Percentiles rank a stretch among this genome's conserved stretches.
Evolutionary conservation across 2,113 vertebrate species (phyloP).

Genomic region (Falco punctatus): DNA sequence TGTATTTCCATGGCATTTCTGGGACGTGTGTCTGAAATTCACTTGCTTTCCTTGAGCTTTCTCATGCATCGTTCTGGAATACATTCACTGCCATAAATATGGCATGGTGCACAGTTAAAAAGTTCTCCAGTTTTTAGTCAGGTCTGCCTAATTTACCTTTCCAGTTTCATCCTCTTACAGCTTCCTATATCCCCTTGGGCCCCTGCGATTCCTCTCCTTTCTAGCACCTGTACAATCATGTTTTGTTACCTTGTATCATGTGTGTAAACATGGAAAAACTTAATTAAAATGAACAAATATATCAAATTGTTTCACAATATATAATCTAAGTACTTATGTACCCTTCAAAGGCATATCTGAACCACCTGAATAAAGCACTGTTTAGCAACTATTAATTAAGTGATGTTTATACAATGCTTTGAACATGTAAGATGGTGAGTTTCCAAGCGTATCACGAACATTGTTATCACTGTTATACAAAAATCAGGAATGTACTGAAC

Average conservation of each 20-base stretch:
- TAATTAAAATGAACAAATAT: conserved; percentile 26
- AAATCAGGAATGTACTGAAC: conserved; percentile 22
- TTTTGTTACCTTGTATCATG: neutral
- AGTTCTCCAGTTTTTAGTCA: neutral
- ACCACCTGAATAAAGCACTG: neutral
- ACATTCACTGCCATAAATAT: neutral
- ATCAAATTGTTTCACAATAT: conserved; percentile 30
- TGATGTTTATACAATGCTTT: conserved; percentile 39
- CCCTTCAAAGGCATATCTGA: conserved; percentile 10
- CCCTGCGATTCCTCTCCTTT: neutral
- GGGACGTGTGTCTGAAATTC: neutral
- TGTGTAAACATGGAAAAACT: neutral
- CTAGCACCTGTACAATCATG: neutral
- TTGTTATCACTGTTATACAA: neutral
- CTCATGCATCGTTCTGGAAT: neutral
- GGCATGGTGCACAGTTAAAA: neutral
- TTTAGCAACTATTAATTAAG: conserved; percentile 43
- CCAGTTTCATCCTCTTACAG: neutral
- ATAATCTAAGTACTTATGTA: neutral
- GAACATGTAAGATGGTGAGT: neutral
- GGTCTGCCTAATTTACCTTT: neutral
- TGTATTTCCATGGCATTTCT: conserved; percentile 36
- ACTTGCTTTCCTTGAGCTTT: conserved; percentile 4
- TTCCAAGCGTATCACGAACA: neutral
- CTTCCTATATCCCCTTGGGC: neutral